Conservation (phyloP, 2,888 invertebrate genomes). For the Phorcus lineatus region DNA sequence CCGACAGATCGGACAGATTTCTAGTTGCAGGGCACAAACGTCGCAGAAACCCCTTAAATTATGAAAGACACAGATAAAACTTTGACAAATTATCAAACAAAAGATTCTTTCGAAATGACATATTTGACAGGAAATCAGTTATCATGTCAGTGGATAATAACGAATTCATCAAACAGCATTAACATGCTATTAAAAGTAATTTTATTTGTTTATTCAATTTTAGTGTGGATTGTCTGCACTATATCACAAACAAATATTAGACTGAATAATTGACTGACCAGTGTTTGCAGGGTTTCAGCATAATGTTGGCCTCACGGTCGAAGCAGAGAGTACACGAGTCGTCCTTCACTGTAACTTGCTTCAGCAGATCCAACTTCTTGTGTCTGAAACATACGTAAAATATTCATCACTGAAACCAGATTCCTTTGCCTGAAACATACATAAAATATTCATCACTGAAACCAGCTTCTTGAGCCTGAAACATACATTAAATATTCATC, state of each 20-base stretch:
- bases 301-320: constrained; percentile 85
- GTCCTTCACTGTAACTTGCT: constrained; percentile 85
- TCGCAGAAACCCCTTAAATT: constrained; percentile 87
- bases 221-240: too few species aligned
- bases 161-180: neutral
- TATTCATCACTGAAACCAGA: too few species aligned
- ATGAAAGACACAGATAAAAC: constrained; percentile 25
- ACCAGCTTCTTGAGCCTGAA: too few species aligned
- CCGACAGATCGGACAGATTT: constrained; percentile 92
- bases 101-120: too few species aligned
- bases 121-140: neutral
- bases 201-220: too few species aligned
- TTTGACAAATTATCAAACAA: too few species aligned
- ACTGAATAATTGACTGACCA: constrained; percentile 79
- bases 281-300: constrained; percentile 88
- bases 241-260: too few species aligned
- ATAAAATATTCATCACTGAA: too few species aligned
- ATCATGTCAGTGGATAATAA: neutral
- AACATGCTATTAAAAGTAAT: too few species aligned
- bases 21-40: constrained; percentile 80
- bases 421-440: too few species aligned
- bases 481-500: too few species aligned
- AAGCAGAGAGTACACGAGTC: constrained; percentile 91
- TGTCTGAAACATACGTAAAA: constrained; percentile 78
- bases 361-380: constrained; percentile 84